Percentiles rank a stretch among this genome's conserved stretches.
Evolutionary conservation across 2,797 vertebrate genomes (phyloP).

Genomic region (Choloepus didactylus): DNA sequence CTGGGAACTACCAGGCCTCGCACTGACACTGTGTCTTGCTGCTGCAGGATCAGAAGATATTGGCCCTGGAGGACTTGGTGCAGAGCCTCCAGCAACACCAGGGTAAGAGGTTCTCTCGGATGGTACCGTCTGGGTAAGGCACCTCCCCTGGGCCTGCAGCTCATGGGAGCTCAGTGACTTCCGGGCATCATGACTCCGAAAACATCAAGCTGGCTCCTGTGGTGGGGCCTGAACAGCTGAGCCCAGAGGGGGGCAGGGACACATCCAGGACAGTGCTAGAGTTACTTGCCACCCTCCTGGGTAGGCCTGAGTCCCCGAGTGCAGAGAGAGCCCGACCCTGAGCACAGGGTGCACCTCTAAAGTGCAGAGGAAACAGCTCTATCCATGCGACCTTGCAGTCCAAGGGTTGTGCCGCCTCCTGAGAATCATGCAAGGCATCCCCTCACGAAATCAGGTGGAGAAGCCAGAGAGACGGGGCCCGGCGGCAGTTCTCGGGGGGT

Average conservation of each 20-base stretch:
- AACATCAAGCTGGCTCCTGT: background rate
- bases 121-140: background rate
- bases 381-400: background rate
- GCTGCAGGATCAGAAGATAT: slow-evolving; percentile 91
- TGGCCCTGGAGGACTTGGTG: slow-evolving; percentile 89
- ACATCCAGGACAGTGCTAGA: background rate
- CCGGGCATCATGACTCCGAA: background rate
- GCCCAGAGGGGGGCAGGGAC: background rate
- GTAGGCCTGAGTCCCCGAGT: background rate
- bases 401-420: background rate
- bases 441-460: background rate
- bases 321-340: background rate
- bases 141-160: background rate
- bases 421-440: background rate
- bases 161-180: background rate
- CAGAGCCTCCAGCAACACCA: slow-evolving; percentile 85
- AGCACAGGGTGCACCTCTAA: background rate
- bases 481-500: background rate
- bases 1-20: background rate
- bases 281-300: background rate
- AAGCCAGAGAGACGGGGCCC: background rate
- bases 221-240: background rate
- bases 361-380: background rate
- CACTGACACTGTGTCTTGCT: slow-evolving; percentile 53
- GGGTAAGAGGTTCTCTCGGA: slow-evolving; percentile 81